These are phyloP conservation scores for Xiphophorus couchianus DNA, from an alignment of 2,113 vertebrate genomes.

Conservation along the genomic window DNA sequence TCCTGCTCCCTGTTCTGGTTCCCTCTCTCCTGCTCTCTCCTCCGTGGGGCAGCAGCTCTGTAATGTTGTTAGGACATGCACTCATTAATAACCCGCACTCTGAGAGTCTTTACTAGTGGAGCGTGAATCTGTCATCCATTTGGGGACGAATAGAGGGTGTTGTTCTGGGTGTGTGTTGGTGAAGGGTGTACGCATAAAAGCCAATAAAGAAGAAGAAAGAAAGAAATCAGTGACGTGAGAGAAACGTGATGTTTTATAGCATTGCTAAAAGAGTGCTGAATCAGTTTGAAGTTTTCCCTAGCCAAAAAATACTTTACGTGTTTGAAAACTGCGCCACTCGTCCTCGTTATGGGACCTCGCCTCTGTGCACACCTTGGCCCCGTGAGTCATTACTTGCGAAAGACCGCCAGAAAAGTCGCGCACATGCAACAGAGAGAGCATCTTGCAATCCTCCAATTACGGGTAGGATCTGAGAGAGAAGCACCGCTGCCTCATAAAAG, in stretches of 20 bases:
- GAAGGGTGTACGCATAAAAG: not conserved
- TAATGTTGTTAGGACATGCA: constrained; percentile 73
- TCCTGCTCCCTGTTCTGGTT: not conserved
- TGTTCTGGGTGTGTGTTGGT: constrained; percentile 27
- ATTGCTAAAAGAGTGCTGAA: constrained; percentile 36
- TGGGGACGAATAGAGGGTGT: constrained; percentile 71
- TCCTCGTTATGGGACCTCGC: constrained; percentile 68
- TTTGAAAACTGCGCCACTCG: constrained; percentile 45
- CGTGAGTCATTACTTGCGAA: constrained; percentile 59
- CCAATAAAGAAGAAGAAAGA: not conserved
- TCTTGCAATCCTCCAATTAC: constrained; percentile 41
- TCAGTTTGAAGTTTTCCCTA: constrained; percentile 29
- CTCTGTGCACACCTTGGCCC: constrained; percentile 66
- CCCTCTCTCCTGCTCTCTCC: constrained; percentile 2
- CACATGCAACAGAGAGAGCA: constrained; percentile 16
- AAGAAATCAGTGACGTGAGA: constrained; percentile 18
- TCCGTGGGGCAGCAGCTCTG: constrained; percentile 58
- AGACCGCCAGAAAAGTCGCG: constrained; percentile 19
- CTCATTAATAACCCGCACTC: constrained; percentile 76
- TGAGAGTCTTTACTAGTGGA: constrained; percentile 65
- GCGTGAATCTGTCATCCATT: constrained; percentile 64
- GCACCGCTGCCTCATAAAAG: constrained; percentile 2
- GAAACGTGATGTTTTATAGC: constrained; percentile 48
- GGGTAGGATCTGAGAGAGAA: constrained; percentile 17
- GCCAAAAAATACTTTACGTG: constrained; percentile 37